Percentiles rank a stretch among this genome's conserved stretches.
phyloP scores from a whole-genome alignment of 2,113 vertebrate species.

The Phalacrocorax aristotelis region DNA sequence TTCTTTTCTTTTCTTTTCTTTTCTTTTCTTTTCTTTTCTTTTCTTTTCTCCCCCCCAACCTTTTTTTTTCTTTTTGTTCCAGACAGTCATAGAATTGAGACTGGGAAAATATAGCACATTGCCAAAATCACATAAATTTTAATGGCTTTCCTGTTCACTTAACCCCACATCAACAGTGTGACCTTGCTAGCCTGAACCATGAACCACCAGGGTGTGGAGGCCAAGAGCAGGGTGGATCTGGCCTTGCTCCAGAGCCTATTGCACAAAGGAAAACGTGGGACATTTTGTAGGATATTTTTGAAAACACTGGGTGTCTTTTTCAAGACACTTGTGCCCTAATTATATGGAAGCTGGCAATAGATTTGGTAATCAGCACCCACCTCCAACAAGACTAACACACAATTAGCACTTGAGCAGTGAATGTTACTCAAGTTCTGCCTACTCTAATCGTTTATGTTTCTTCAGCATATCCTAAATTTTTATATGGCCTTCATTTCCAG shows the following conservation, averaged over 20 bases:
- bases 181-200: slow-evolving; percentile 52
- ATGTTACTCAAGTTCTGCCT: neutral
- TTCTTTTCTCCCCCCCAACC: too few species aligned
- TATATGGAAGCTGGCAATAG: neutral
- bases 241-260: slow-evolving; percentile 12
- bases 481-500: neutral
- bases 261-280: slow-evolving; percentile 21
- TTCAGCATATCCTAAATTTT: neutral
- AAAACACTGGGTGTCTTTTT: slow-evolving; percentile 5
- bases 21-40: neutral
- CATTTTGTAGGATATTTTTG: slow-evolving; percentile 25
- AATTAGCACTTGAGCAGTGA: neutral
- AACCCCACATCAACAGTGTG: slow-evolving; percentile 45
- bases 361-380: neutral
- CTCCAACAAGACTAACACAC: neutral
- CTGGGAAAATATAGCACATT: slow-evolving; percentile 46
- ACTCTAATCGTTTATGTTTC: neutral
- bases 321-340: neutral
- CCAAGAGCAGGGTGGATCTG: slow-evolving; percentile 56
- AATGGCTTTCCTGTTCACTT: slow-evolving; percentile 71
- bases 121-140: slow-evolving; percentile 66
- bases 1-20: neutral
- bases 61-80: neutral
- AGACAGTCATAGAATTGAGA: neutral
- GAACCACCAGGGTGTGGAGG: slow-evolving; percentile 61